phyloP scores from a whole-genome alignment of 2,113 vertebrate genomes.

The Pygoscelis adeliae region DNA sequence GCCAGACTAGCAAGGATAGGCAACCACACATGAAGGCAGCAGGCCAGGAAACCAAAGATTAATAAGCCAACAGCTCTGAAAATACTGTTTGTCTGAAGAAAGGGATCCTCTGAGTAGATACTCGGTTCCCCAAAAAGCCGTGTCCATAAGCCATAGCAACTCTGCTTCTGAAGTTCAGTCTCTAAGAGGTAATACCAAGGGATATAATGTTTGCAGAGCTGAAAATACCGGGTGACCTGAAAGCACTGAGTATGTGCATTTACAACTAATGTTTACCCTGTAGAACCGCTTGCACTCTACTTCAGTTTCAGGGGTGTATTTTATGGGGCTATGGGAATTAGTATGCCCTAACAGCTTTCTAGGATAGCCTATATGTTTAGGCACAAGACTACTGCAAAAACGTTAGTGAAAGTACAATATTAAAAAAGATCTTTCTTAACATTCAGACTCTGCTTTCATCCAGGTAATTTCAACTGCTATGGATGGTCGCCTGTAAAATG shows the following conservation, averaged over 20 bases:
- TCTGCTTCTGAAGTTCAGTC: not conserved
- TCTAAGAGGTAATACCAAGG: not conserved
- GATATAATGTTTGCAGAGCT: not conserved
- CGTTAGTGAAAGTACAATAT: not conserved
- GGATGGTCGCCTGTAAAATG: not conserved
- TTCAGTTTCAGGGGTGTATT: not conserved
- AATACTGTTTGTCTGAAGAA: not conserved
- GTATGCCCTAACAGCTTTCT: not conserved
- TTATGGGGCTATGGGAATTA: not conserved
- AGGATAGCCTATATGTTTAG: not conserved
- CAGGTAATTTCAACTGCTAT: not conserved
- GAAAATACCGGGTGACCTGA: not conserved
- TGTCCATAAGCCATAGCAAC: not conserved
- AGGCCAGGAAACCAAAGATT: not conserved
- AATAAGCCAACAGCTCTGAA: not conserved
- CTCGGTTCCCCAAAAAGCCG: not conserved
- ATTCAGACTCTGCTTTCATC: not conserved
- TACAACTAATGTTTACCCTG: not conserved
- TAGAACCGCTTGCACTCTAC: not conserved
- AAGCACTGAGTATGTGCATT: not conserved
- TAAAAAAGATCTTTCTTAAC: not conserved
- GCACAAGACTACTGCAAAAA: not conserved
- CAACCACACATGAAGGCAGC: constrained; percentile 22
- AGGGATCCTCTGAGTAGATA: not conserved
- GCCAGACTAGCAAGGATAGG: constrained; percentile 6